These are phyloP conservation scores for Sinella curviseta DNA, from an alignment of 1,140 invertebrate species.

Conservation along the genomic window DNA sequence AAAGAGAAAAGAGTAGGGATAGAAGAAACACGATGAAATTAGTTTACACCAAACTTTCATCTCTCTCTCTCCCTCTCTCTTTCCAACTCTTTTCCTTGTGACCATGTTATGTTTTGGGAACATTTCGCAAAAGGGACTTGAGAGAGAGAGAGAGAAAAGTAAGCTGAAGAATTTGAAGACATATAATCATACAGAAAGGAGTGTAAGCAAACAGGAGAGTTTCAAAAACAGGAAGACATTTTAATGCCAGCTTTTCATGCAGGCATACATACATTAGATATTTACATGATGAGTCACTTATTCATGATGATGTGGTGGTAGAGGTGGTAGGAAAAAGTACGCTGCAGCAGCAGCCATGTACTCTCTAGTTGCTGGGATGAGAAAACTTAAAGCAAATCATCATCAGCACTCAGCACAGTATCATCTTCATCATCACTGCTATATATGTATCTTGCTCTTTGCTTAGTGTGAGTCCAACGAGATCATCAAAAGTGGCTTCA, in stretches of 20 bases:
- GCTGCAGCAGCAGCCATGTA: too few species aligned
- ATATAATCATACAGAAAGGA: too few species aligned
- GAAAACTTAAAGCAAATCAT: not conserved
- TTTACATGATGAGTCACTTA: not conserved
- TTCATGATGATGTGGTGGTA: not conserved
- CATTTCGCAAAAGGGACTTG: not conserved
- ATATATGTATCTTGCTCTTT: too few species aligned
- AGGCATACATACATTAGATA: not conserved
- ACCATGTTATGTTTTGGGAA: not conserved
- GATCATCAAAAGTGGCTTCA: too few species aligned
- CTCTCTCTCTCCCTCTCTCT: not conserved
- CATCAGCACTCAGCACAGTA: too few species aligned
- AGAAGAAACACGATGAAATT: conserved; percentile 7
- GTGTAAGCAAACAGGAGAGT: too few species aligned
- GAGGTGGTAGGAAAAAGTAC: not conserved
- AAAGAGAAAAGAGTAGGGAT: not conserved
- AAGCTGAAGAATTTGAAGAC: too few species aligned
- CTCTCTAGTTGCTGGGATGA: not conserved
- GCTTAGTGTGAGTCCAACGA: too few species aligned
- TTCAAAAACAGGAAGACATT: too few species aligned
- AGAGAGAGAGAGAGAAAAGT: not conserved
- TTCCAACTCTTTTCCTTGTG: not conserved
- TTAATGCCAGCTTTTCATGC: too few species aligned
- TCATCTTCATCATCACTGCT: not conserved
- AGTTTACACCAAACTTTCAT: conserved; percentile 20